Evolutionary conservation across 2,888 invertebrate species (phyloP).

Genomic region (Celastrina argiolus): DNA sequence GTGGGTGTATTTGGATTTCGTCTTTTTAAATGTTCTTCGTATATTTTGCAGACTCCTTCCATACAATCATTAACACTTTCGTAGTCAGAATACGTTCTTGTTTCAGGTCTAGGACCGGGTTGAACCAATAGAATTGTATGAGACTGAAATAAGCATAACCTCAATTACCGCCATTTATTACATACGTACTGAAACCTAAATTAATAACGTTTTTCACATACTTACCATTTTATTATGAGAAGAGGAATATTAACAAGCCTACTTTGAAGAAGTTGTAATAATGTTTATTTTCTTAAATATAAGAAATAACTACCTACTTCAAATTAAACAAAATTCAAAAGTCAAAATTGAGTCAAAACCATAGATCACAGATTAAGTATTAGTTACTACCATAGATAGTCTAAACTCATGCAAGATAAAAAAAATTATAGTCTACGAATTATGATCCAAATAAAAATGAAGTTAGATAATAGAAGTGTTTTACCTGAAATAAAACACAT

Average conservation of each 20-base stretch:
- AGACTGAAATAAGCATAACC: conserved; percentile 79
- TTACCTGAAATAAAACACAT: no score
- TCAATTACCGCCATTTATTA: conserved; percentile 54
- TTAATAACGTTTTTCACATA: conserved; percentile 36
- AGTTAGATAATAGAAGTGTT: no score
- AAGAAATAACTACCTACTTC: not conserved
- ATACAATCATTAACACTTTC: conserved; percentile 98
- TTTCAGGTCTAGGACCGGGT: conserved; percentile 94
- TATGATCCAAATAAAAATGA: no score
- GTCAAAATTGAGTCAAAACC: not conserved
- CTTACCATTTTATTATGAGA: conserved; percentile 46
- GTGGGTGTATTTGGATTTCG: conserved; percentile 96
- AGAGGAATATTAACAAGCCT: not conserved
- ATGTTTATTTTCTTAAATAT: not conserved
- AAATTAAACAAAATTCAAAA: not conserved
- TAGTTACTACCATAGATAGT: no score
- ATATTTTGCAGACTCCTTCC: conserved; percentile 99
- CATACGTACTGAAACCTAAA: conserved; percentile 35
- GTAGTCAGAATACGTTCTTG: conserved; percentile 98
- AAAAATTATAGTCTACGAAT: no score
- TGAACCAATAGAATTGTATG: conserved; percentile 98
- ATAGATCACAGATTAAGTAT: not conserved
- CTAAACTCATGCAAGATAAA: no score
- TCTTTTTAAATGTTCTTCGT: conserved; percentile 97
- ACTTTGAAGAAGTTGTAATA: not conserved